Percentiles rank a stretch among this genome's conserved stretches.
phyloP scores from a whole-genome alignment of 2,113 vertebrate species.

The Coryphaenoides rupestris region DNA sequence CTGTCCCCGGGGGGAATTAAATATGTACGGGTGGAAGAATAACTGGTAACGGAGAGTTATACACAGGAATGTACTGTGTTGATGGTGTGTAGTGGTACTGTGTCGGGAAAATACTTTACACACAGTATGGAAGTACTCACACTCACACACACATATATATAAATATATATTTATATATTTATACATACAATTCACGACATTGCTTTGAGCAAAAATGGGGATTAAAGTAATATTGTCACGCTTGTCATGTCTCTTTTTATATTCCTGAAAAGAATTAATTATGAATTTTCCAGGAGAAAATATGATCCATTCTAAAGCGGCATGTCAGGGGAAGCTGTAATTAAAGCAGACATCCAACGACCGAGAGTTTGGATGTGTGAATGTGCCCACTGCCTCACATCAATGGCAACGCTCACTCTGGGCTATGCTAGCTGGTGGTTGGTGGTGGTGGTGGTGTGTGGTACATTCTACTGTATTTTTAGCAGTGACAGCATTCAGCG shows the following conservation, averaged over 20 bases:
- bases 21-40: too few species aligned
- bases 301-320: slow-evolving; percentile 25
- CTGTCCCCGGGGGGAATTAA: too few species aligned
- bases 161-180: too few species aligned
- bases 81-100: too few species aligned
- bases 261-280: slow-evolving; percentile 12
- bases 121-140: too few species aligned
- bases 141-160: too few species aligned
- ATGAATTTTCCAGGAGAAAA: slow-evolving; percentile 23
- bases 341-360: slow-evolving; percentile 31
- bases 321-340: slow-evolving; percentile 40
- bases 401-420: background rate
- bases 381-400: slow-evolving; percentile 19
- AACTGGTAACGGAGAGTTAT: too few species aligned
- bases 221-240: slow-evolving; percentile 12
- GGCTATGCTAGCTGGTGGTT: slow-evolving; percentile 2
- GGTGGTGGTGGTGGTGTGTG: background rate
- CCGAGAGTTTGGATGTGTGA: slow-evolving; percentile 35
- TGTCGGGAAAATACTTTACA: too few species aligned
- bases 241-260: slow-evolving; percentile 6
- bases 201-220: slow-evolving; percentile 4
- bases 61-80: too few species aligned
- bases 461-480: too few species aligned
- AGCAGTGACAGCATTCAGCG: background rate
- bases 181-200: slow-evolving; percentile 11